Base-by-base conservation (phyloP, 2,113 vertebrate genomes). In the Geococcyx californianus region DNA sequence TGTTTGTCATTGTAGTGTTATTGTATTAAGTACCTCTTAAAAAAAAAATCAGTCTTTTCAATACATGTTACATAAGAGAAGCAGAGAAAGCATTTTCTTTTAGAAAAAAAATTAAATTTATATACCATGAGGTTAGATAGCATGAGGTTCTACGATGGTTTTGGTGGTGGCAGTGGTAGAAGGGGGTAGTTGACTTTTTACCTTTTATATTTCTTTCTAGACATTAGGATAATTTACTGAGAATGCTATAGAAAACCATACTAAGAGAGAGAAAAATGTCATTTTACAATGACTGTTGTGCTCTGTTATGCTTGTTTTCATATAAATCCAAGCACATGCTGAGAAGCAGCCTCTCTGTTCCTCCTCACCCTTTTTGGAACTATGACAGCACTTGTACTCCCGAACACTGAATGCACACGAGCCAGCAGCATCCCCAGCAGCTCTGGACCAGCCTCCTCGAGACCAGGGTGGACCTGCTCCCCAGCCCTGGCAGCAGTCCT, bases 331-430 rank as follows among this genome's bases (percentile, higher is more conserved):
- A 42, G 23, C 20, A 21, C 18, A 2, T 24, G 4, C 29, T 74
- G 23, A 77, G 76, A 58, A 84, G 29, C 29, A 74, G 21, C 45
- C 20, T 42, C 21, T 26, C 63, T 72, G 29, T 58, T 79, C 21
- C 45, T 90, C 25, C 42, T 83, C 51, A 34, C 2, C 7, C 5
- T 38, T 83, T 64, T 54, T 33, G 36, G 51, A 55, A 59, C 8
- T 3, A 1, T 28, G 26, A 63, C 33, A 84, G 38, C 14, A 3
- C 16, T 44, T 47, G 36, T 26, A 19, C 49, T 90, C 31, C 25
- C 4, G 0, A 0, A 13, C 34, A 34, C 29, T 1, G 9, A 66
- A 42, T 20, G n/a, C 15, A 2, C 0, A 0, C 19, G 38, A 44
- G 44, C 17, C 7, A 8, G 29, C 3, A 16, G 42, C 76, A 70